A percentile compares a stretch with the other conserved stretches of the same genome.
Evolutionary conservation across 2,113 vertebrate species (phyloP).

Genomic region (Stegostoma tigrinum): DNA sequence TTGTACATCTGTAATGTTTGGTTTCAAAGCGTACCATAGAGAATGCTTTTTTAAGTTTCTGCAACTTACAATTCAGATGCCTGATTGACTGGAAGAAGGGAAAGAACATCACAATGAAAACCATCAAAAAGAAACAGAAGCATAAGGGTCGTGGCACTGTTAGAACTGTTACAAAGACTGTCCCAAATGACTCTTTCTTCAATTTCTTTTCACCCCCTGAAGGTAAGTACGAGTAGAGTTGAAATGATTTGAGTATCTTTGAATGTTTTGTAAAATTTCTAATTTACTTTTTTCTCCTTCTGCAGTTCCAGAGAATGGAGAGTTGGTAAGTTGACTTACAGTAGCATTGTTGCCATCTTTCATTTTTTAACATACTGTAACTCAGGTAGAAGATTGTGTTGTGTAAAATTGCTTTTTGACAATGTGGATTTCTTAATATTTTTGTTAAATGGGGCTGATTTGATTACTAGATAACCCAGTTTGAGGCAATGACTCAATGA

Average conservation of each 20-base stretch:
- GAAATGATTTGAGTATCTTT: neutral
- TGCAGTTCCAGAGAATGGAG: slow-evolving; percentile 87
- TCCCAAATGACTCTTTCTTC: slow-evolving; percentile 97
- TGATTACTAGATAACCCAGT: neutral
- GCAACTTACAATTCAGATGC: slow-evolving; percentile 59
- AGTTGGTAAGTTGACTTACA: slow-evolving; percentile 71
- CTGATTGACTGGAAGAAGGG: slow-evolving; percentile 96
- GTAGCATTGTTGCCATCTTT: neutral
- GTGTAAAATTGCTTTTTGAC: neutral
- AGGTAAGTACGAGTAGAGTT: slow-evolving; percentile 53
- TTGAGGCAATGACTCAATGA: neutral
- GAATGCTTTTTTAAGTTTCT: neutral
- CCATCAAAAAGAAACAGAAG: slow-evolving; percentile 98
- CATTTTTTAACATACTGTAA: neutral
- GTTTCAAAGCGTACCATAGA: neutral
- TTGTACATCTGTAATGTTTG: neutral
- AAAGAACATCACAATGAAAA: slow-evolving; percentile 97
- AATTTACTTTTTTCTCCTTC: slow-evolving; percentile 41
- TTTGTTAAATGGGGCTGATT: neutral
- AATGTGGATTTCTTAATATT: neutral
- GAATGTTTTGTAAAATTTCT: neutral
- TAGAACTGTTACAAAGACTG: slow-evolving; percentile 93
- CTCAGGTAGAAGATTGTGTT: neutral
- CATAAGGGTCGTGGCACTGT: slow-evolving; percentile 97
- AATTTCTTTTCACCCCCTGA: slow-evolving; percentile 97